Evolutionary conservation across 2,888 invertebrate genomes (phyloP), one percentile per base, ranked within the genome.

Genomic region (Tenodera sinensis): DNA sequence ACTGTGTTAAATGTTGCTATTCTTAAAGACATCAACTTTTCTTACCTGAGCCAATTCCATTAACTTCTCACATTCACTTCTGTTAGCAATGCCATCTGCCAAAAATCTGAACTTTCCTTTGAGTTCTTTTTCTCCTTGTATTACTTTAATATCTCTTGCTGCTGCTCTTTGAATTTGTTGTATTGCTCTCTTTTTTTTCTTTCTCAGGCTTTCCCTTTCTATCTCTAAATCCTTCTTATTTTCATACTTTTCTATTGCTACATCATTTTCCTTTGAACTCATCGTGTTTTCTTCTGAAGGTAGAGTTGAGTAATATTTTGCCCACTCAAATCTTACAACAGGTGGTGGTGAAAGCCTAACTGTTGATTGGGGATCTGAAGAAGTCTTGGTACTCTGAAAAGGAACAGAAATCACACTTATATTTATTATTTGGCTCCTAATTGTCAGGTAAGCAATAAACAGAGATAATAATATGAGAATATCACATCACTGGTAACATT

Each of bases 71-170:
- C 94, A 94, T 89, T 94, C 93, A 12, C 91, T 92, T 47, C 91
- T 88, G 27, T 92, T 92, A 30, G 93, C 91, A 84, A 94, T 91
- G 89, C 93, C 93, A 89, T 94, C 94, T 0, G 93, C 92, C 27
- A 93, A 91, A 89, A 93, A 93, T 90, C 94, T 92, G 90, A 92
- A 92, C 88, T 91, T 91, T n/a, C 93, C 94, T 81, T 92, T 92
- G n/a, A 94, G 92, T 88, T 93, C 91, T 88, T 91, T 90, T 90
- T 92, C 93, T 42, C 90, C 90, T 83, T 84, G 84, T 47, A 90
- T 84, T n/a, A 89, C 83, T 42, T 15, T 83, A 54, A 90, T 87
- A 71, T 90, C 85, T 34, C 83, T 89, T 15, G 71, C 83, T 14
- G 88, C 47, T 71, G 84, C 42, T 15, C 54, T 84, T 30, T 84